phyloP scores from a whole-genome alignment of 2,888 invertebrate species.

The Sinohyriopsis cumingii region DNA sequence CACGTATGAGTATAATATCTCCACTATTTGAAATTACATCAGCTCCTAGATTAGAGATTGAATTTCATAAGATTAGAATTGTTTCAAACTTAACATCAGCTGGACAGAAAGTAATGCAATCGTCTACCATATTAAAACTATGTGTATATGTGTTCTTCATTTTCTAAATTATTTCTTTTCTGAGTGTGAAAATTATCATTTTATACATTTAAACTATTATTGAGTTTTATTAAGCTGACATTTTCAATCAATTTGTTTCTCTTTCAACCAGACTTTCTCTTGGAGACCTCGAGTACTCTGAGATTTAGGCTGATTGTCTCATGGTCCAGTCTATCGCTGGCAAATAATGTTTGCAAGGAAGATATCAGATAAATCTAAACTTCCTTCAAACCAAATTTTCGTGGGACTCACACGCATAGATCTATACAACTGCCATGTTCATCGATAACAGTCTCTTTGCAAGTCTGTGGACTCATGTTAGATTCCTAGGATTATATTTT shows the following conservation, averaged over 20 bases:
- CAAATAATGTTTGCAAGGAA: slow-evolving; percentile 31
- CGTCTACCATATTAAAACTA: background rate
- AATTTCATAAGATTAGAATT: too few relatives aligned
- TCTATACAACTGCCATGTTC: too few relatives aligned
- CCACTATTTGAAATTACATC: too few relatives aligned
- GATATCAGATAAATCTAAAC: slow-evolving; percentile 15
- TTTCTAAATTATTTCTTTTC: background rate
- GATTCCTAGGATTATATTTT: too few relatives aligned
- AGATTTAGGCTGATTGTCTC: slow-evolving; percentile 18
- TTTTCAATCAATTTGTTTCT: background rate
- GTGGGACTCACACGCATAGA: too few relatives aligned
- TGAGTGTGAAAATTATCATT: background rate
- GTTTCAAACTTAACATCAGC: too few relatives aligned
- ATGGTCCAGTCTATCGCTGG: slow-evolving; percentile 25
- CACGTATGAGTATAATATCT: too few relatives aligned
- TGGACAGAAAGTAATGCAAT: background rate
- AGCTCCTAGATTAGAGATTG: too few relatives aligned
- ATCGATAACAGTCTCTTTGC: too few relatives aligned
- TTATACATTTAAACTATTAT: background rate
- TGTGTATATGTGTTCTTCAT: background rate
- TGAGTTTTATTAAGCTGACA: too few relatives aligned
- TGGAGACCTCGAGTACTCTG: slow-evolving; percentile 23
- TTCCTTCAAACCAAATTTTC: background rate
- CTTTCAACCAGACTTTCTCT: slow-evolving; percentile 24
- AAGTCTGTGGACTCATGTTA: too few relatives aligned